Conservation (phyloP, 1,140 invertebrate genomes). For the Steinernema khuongi region DNA sequence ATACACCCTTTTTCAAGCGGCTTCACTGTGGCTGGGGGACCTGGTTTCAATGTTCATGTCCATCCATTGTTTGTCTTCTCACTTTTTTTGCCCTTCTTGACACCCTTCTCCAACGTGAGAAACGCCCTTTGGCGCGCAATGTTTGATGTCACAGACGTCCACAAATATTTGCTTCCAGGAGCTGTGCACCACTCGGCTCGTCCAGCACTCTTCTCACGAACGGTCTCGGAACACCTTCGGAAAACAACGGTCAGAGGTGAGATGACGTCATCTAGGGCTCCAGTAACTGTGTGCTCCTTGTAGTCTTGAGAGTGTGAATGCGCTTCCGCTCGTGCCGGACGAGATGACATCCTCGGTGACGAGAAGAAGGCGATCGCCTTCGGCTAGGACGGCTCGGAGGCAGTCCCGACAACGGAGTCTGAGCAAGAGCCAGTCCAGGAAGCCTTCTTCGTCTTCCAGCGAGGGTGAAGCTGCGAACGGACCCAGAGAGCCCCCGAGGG, state of each 20-base stretch:
- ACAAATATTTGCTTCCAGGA: no score
- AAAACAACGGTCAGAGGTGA: neutral
- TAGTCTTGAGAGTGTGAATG: neutral
- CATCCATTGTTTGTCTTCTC: neutral
- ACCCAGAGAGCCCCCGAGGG: neutral
- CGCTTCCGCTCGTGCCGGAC: neutral
- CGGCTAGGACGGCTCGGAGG: neutral
- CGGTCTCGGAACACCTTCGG: no score
- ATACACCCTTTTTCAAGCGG: no score
- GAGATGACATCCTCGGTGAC: neutral
- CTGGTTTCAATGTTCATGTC: no score
- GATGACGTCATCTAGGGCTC: neutral
- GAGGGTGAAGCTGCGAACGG: neutral
- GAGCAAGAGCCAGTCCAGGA: slow-evolving; percentile 1
- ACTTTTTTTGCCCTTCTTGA: neutral
- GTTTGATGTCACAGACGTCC: no score
- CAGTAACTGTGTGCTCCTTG: neutral
- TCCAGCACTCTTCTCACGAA: no score
- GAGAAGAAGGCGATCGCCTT: neutral
- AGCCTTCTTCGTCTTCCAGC: neutral
- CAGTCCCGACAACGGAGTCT: neutral
- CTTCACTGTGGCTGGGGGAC: no score
- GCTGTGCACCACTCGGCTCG: no score
- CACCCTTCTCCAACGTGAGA: no score
- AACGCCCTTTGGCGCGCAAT: no score